Base-by-base conservation (phyloP, 2,888 invertebrate species). In the Hirudinaria manillensis region DNA sequence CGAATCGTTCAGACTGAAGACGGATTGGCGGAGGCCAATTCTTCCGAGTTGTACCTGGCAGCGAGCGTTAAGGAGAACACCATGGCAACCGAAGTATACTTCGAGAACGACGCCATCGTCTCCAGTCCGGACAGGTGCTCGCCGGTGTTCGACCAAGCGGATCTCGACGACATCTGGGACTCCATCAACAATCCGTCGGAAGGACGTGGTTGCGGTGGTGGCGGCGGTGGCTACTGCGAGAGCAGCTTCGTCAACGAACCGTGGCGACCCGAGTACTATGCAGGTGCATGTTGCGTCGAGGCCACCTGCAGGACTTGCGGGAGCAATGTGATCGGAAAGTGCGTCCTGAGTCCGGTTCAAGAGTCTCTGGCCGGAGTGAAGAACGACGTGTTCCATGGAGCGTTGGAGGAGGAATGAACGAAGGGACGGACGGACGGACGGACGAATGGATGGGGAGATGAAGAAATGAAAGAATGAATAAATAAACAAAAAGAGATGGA, bases 131-230 rank as follows among this genome's bases (percentile, higher is more conserved):
- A 79, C 76, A 45, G 75, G 16, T 76, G 70, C 3, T 78, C 79
- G 19, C 77, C 78, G 27, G 70, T 78, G 21, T 79, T 78, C 53
- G 78, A 79, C 32, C 78, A 79, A 24, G 77, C 78, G 61, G 79
- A 79, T 36, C 70, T 78, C 7, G 78, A 78, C 36, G 78, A 78
- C 45, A 76, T 76, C 65, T 68, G 36, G 32, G 68, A 68, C 10
- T 68, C 68, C n/a, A 32, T 32, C 51, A 24, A 70, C 68, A 29
- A 3, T 29, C 61, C 61, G 2, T 27, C 61, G 29, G 61, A 61
- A n/a, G 61, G 61, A 21, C 45, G 45, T 16, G 45, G 45, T 45
- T n/a, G n/a, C n/a, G n/a, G n/a, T n/a, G n/a, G n/a, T n/a, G n/a
- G n/a, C n/a, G n/a, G n/a, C n/a, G n/a, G 45, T 16, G 45, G 45